Evolutionary conservation across 2,888 invertebrate species (phyloP).

Genomic region (Adela reaumurella): DNA sequence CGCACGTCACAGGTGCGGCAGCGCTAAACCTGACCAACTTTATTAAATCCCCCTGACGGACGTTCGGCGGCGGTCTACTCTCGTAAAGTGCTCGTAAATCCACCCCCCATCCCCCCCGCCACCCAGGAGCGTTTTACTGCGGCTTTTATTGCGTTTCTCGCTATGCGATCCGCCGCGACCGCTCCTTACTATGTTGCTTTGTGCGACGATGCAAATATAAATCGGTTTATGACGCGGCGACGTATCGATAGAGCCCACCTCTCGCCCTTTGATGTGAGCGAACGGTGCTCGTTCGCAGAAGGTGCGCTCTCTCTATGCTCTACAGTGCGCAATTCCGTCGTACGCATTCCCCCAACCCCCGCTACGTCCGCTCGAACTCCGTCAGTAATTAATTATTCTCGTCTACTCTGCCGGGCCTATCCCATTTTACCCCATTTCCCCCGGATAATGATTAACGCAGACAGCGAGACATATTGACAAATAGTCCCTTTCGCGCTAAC

Average conservation of each 20-base stretch:
- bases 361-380: not conserved
- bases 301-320: not conserved
- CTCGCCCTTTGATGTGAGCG: not conserved
- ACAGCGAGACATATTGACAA: conserved; percentile 54
- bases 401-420: not conserved
- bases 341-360: not conserved
- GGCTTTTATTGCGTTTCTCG: conserved; percentile 13
- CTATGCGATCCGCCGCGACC: not conserved
- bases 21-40: not conserved
- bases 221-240: conserved; percentile 15
- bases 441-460: conserved; percentile 50
- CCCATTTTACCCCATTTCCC: conserved; percentile 24
- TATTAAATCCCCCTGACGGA: not conserved
- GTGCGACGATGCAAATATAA: conserved; percentile 13
- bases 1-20: not conserved
- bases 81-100: conserved; percentile 4
- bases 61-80: not conserved
- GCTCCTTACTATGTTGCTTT: conserved; percentile 25
- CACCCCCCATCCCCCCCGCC: conserved; percentile 5
- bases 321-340: no score
- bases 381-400: not conserved
- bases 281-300: not conserved
- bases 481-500: conserved; percentile 54
- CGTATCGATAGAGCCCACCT: not conserved
- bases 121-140: conserved; percentile 8